Conservation (phyloP, 2,888 invertebrate species). For the Patella caerulea region DNA sequence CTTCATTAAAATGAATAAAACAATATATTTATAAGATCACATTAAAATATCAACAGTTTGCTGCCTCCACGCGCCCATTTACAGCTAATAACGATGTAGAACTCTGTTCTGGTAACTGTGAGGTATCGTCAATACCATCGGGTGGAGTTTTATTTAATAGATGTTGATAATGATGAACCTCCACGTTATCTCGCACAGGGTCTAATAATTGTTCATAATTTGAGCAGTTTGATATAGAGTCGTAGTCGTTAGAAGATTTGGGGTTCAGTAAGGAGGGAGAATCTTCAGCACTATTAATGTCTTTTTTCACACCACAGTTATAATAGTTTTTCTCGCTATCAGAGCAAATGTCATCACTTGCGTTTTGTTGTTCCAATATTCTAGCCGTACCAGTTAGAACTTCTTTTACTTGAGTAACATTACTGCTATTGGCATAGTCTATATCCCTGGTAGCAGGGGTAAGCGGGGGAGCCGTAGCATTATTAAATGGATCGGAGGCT, state of each 20-base stretch:
- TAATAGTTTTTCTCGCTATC: conserved; percentile 17
- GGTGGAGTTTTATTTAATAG: conserved; percentile 5
- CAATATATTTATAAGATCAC: too few relatives aligned
- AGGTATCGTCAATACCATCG: background rate
- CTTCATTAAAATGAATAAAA: too few relatives aligned
- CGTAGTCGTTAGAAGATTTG: background rate
- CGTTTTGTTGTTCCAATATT: conserved; percentile 25
- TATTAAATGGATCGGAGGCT: conserved; percentile 30
- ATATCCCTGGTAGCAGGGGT: background rate
- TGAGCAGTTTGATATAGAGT: conserved; percentile 22
- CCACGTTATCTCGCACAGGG: conserved; percentile 16
- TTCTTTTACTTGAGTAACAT: conserved; percentile 27
- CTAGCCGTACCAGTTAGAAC: conserved; percentile 27
- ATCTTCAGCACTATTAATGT: background rate
- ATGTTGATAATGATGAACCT: conserved; percentile 21
- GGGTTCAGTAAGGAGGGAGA: conserved; percentile 1
- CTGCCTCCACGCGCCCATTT: background rate
- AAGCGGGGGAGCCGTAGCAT: conserved; percentile 34
- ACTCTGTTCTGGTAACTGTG: background rate
- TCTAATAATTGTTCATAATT: conserved; percentile 22
- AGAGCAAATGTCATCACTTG: conserved; percentile 1
- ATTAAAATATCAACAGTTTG: background rate
- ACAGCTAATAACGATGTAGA: background rate
- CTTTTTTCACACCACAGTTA: conserved; percentile 11
- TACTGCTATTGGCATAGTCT: conserved; percentile 1